A percentile compares a stretch with the other conserved stretches of the same genome.
Conservation (phyloP, 2,113 vertebrate species). For the Paramormyrops kingsleyae region DNA sequence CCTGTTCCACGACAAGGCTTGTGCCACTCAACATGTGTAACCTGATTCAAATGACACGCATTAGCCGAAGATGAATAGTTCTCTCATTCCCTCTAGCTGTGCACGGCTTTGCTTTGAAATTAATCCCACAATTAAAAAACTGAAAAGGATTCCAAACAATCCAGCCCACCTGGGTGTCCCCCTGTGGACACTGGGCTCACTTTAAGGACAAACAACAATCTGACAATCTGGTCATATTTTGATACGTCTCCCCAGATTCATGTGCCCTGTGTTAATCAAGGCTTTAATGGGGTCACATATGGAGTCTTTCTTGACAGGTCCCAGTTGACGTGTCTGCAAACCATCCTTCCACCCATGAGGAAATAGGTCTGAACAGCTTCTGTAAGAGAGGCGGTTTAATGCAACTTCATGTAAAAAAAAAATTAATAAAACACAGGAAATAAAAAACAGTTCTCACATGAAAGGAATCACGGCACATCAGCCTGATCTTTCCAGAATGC, state of each 20-base stretch:
- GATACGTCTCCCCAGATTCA: neutral
- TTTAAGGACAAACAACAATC: neutral
- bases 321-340: neutral
- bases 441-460: neutral
- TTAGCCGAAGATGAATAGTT: neutral
- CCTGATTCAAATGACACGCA: neutral
- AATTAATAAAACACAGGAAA: neutral
- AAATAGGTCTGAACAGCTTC: neutral
- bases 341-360: neutral
- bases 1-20: neutral
- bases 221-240: neutral
- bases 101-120: neutral
- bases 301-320: neutral
- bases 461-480: neutral
- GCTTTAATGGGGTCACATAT: neutral
- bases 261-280: neutral
- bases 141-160: neutral
- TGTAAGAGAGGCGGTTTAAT: neutral
- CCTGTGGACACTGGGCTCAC: neutral
- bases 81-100: neutral
- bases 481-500: neutral
- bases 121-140: neutral
- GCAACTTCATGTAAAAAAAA: neutral
- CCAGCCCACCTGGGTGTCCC: neutral
- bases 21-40: neutral